phyloP scores from a whole-genome alignment of 2,888 invertebrate species.

The Apamea epomidion region DNA sequence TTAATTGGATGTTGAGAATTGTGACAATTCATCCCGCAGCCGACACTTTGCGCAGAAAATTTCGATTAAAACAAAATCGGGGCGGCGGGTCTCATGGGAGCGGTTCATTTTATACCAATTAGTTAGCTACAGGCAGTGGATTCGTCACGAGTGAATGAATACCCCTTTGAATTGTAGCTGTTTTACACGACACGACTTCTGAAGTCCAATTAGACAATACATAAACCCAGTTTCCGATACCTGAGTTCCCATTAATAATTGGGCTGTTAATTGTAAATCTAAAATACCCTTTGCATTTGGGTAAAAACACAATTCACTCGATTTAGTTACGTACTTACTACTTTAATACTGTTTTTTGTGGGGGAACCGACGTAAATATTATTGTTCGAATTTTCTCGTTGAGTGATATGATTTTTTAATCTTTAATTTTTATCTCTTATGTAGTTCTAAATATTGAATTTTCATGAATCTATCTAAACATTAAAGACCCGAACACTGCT shows the following conservation, averaged over 20 bases:
- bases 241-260: not conserved
- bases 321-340: not conserved
- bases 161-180: slow-evolving; percentile 81
- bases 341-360: not conserved
- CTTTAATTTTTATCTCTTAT: not conserved
- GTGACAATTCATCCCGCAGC: slow-evolving; percentile 71
- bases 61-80: slow-evolving; percentile 88
- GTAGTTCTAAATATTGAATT: not conserved
- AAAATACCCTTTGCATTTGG: not conserved
- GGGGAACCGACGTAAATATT: not conserved
- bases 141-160: slow-evolving; percentile 88
- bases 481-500: not conserved
- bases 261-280: not conserved
- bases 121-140: slow-evolving; percentile 87
- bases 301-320: not conserved
- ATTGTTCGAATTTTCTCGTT: not conserved
- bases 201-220: not conserved
- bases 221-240: not conserved
- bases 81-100: slow-evolving; percentile 81
- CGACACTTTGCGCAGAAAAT: slow-evolving; percentile 77
- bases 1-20: slow-evolving; percentile 71
- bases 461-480: not conserved
- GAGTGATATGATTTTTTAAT: not conserved
- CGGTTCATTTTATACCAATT: slow-evolving; percentile 90
- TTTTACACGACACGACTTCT: slow-evolving; percentile 61